A percentile compares a stretch with the other conserved stretches of the same genome.
These are phyloP conservation scores for Scaptodrosophila latifasciaeformis DNA, from an alignment of 2,888 invertebrate species.

Conservation along the genomic window DNA sequence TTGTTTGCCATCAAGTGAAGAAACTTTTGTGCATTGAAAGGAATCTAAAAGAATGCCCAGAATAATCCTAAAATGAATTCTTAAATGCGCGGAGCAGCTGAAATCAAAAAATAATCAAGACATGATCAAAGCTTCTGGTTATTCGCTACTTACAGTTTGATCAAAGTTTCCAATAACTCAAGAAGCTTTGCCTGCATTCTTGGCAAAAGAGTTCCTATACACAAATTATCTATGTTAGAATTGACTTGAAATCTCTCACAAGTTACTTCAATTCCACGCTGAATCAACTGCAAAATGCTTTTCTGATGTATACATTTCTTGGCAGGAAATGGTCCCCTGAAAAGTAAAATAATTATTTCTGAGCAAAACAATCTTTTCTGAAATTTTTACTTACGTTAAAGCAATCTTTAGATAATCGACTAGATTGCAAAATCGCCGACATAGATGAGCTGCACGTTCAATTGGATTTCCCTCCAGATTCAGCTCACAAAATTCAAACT, in stretches of 20 bases:
- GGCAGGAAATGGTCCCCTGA: conserved; percentile 32
- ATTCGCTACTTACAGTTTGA: conserved; percentile 35
- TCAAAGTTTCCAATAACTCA: conserved; percentile 40
- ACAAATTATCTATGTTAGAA: conserved; percentile 26
- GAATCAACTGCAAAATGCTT: conserved; percentile 35
- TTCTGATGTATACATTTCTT: conserved; percentile 28
- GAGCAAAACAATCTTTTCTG: not conserved
- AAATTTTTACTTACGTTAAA: conserved; percentile 25
- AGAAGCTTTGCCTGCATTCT: conserved; percentile 34
- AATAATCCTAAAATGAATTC: conserved; percentile 34
- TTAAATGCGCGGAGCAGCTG: conserved; percentile 43
- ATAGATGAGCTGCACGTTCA: conserved; percentile 25
- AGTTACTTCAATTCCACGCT: conserved; percentile 28
- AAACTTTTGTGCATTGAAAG: conserved; percentile 25
- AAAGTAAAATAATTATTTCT: not conserved
- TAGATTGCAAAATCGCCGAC: conserved; percentile 36
- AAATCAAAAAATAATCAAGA: not conserved
- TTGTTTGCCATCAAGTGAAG: not conserved
- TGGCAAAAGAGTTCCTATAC: conserved; percentile 26
- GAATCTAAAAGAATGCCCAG: conserved; percentile 30
- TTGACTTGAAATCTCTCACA: conserved; percentile 4
- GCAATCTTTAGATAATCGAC: conserved; percentile 38
- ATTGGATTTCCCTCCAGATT: conserved; percentile 35
- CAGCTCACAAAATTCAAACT: conserved; percentile 19
- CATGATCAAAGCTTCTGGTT: not conserved